phyloP scores from a whole-genome alignment of 2,113 vertebrate genomes.

The Seriola dumerili region DNA sequence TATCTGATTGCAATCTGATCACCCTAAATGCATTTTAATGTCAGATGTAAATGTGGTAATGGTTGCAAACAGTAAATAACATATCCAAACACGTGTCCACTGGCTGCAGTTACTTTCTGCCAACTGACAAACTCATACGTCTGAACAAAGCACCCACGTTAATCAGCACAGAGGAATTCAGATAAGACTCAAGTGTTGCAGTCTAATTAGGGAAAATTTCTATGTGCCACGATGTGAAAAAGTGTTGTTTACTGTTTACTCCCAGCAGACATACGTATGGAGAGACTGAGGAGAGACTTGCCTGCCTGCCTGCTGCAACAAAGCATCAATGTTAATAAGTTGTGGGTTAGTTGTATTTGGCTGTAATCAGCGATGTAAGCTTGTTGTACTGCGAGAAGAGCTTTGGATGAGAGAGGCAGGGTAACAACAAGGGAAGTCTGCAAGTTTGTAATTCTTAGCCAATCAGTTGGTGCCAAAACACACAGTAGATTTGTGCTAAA shows the following conservation, averaged over 20 bases:
- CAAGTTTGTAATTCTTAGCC: background rate
- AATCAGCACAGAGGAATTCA: slow-evolving; percentile 7
- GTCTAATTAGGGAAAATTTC: background rate
- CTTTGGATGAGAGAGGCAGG: background rate
- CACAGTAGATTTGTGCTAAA: slow-evolving; percentile 4
- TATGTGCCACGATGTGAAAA: background rate
- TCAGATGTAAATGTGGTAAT: too few species aligned
- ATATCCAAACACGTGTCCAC: background rate
- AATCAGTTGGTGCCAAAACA: background rate
- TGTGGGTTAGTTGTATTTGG: background rate
- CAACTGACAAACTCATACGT: background rate
- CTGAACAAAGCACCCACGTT: slow-evolving; percentile 13
- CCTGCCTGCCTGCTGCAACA: background rate
- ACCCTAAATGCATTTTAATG: too few species aligned
- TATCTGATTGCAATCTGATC: too few species aligned
- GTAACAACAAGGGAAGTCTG: too few species aligned
- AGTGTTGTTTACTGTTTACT: slow-evolving; percentile 5
- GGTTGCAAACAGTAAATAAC: background rate
- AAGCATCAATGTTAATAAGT: slow-evolving; percentile 17
- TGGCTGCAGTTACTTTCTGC: background rate
- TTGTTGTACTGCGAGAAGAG: background rate
- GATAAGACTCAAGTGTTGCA: background rate
- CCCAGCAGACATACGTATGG: background rate
- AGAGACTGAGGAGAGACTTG: background rate
- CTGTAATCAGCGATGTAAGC: background rate